Evolutionary conservation across 2,113 vertebrate genomes (phyloP).

Genomic region (Taurulus bubalis): DNA sequence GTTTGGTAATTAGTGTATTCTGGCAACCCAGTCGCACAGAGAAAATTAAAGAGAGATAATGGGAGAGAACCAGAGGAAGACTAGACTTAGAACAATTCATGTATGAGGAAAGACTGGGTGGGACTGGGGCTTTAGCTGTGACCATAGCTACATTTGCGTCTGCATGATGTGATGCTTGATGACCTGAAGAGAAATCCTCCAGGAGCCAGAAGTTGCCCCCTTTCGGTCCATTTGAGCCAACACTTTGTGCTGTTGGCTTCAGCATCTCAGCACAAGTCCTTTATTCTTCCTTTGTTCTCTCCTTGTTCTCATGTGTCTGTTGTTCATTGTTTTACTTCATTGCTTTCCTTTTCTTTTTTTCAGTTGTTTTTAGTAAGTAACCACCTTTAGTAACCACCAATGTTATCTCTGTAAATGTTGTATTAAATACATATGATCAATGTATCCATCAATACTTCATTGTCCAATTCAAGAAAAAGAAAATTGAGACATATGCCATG

Average conservation of each 20-base stretch:
- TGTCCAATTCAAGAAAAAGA: not conserved
- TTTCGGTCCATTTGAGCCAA: conserved; percentile 63
- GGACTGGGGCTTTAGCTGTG: conserved; percentile 20
- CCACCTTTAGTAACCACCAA: too few species aligned
- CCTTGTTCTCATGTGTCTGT: not conserved
- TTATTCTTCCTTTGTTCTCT: conserved; percentile 7
- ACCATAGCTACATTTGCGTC: conserved; percentile 19
- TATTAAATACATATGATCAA: not conserved
- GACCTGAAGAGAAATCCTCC: conserved; percentile 68
- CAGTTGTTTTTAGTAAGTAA: not conserved
- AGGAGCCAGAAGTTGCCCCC: conserved; percentile 56
- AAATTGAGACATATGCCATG: not conserved
- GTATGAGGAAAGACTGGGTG: not conserved
- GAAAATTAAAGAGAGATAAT: not conserved
- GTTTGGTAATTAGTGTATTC: not conserved
- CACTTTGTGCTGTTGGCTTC: conserved; percentile 46
- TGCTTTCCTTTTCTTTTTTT: not conserved
- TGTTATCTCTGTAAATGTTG: not conserved
- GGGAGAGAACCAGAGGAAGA: not conserved
- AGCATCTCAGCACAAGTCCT: conserved; percentile 29
- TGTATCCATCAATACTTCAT: not conserved
- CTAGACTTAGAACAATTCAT: conserved; percentile 23
- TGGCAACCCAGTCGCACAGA: not conserved
- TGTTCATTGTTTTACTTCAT: not conserved
- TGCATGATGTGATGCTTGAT: conserved; percentile 70